These are phyloP conservation scores for Dipodomys merriami DNA, from an alignment of 2,113 vertebrate genomes.

Conservation along the genomic window DNA sequence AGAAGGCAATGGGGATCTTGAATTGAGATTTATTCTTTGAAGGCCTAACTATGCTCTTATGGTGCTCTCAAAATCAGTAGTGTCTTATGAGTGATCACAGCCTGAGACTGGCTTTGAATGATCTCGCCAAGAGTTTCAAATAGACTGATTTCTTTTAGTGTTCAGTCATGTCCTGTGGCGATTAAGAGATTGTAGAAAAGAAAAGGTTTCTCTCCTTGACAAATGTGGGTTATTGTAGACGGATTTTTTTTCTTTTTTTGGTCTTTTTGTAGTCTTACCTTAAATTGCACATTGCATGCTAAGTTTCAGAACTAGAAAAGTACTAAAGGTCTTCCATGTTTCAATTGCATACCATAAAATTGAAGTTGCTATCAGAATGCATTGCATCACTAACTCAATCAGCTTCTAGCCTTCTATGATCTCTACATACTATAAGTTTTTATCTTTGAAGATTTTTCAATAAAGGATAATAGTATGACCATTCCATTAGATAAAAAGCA, in stretches of 20 bases:
- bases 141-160: conserved; percentile 70
- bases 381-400: conserved; percentile 18
- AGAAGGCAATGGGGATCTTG: conserved; percentile 63
- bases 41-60: conserved; percentile 60
- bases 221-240: conserved; percentile 63
- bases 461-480: conserved; percentile 60
- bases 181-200: conserved; percentile 70
- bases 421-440: conserved; percentile 29
- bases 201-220: conserved; percentile 60
- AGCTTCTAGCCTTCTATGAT: conserved; percentile 41
- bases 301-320: conserved; percentile 56
- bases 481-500: conserved; percentile 63
- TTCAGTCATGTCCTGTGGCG: conserved; percentile 56
- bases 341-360: conserved; percentile 64
- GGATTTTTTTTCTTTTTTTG: conserved; percentile 30
- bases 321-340: not conserved
- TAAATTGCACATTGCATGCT: conserved; percentile 50
- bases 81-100: conserved; percentile 73
- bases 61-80: conserved; percentile 63
- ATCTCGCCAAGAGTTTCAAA: conserved; percentile 68
- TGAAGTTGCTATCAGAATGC: conserved; percentile 55
- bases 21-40: conserved; percentile 73
- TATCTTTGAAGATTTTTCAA: conserved; percentile 63
- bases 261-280: conserved; percentile 42
- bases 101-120: conserved; percentile 63